Percentiles rank a stretch among this genome's conserved stretches.
phyloP scores from a whole-genome alignment of 2,797 vertebrate genomes.

The Pangasius djambal region DNA sequence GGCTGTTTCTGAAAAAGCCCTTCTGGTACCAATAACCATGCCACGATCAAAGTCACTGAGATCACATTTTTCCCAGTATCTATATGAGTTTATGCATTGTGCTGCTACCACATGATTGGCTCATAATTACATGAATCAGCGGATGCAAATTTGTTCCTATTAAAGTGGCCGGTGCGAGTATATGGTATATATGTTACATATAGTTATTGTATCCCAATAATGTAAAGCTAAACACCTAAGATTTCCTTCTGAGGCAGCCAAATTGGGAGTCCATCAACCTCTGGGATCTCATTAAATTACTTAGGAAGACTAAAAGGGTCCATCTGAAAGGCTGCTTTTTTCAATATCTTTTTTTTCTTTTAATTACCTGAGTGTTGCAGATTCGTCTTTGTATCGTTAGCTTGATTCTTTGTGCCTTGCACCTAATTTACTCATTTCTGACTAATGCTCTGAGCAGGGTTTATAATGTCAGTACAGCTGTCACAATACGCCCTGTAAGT shows the following conservation, averaged over 20 bases:
- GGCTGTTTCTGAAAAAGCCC: background rate
- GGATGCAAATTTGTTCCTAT: background rate
- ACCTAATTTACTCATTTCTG: background rate
- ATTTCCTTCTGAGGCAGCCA: background rate
- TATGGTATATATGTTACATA: background rate
- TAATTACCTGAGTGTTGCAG: slow-evolving; percentile 11
- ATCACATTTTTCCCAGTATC: background rate
- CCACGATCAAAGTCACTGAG: background rate
- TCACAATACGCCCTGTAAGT: background rate
- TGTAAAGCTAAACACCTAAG: background rate
- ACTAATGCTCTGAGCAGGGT: background rate
- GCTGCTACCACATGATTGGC: background rate
- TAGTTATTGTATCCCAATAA: background rate
- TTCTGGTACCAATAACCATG: background rate
- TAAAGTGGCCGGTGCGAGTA: background rate
- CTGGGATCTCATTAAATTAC: slow-evolving; percentile 25
- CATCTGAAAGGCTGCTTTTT: background rate
- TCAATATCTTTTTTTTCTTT: background rate
- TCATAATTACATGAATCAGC: background rate
- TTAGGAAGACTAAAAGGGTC: background rate
- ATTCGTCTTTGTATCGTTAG: slow-evolving; percentile 24
- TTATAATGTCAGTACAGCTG: slow-evolving; percentile 10
- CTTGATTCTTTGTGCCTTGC: background rate
- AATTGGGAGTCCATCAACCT: slow-evolving; percentile 27
- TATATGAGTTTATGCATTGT: background rate